These are phyloP conservation scores for Amphipoea oculea DNA, from an alignment of 2,888 invertebrate genomes.

Conservation along the genomic window DNA sequence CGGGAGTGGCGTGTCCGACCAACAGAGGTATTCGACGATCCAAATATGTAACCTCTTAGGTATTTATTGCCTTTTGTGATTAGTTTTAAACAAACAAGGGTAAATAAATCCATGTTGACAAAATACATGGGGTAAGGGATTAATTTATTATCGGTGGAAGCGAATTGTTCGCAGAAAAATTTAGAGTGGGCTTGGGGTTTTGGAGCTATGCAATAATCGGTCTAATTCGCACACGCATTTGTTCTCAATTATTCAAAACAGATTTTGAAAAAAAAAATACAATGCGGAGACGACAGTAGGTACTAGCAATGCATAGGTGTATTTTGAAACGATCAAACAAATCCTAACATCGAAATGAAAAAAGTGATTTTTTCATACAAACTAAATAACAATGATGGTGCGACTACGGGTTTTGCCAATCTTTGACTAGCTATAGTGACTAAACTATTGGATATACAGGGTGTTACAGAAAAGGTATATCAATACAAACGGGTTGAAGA, in stretches of 20 bases:
- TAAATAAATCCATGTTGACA: slow-evolving; percentile 58
- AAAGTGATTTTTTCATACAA: too few relatives aligned
- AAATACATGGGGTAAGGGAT: slow-evolving; percentile 45
- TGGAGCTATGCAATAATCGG: slow-evolving; percentile 9
- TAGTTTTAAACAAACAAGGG: slow-evolving; percentile 54
- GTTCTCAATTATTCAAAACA: not conserved
- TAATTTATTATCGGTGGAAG: slow-evolving; percentile 38
- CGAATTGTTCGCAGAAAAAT: slow-evolving; percentile 38
- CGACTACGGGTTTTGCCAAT: too few relatives aligned
- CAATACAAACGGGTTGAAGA: too few relatives aligned
- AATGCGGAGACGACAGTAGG: not conserved
- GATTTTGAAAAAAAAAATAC: not conserved
- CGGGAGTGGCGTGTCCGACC: slow-evolving; percentile 79
- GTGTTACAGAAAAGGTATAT: too few relatives aligned
- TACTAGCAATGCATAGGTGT: not conserved
- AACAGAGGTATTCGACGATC: slow-evolving; percentile 75
- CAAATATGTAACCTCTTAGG: slow-evolving; percentile 75
- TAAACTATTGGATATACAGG: too few relatives aligned
- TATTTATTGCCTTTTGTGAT: slow-evolving; percentile 73
- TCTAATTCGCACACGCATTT: slow-evolving; percentile 11
- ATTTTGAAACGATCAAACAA: not conserved
- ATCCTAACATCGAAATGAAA: too few relatives aligned
- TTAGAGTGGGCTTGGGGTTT: slow-evolving; percentile 7
- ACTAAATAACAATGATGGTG: too few relatives aligned
- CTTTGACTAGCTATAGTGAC: too few relatives aligned